Conservation (phyloP, 30 jellyfish, hydroid and myxozoan genomes). For the Chrysaora quinquecirrha region DNA sequence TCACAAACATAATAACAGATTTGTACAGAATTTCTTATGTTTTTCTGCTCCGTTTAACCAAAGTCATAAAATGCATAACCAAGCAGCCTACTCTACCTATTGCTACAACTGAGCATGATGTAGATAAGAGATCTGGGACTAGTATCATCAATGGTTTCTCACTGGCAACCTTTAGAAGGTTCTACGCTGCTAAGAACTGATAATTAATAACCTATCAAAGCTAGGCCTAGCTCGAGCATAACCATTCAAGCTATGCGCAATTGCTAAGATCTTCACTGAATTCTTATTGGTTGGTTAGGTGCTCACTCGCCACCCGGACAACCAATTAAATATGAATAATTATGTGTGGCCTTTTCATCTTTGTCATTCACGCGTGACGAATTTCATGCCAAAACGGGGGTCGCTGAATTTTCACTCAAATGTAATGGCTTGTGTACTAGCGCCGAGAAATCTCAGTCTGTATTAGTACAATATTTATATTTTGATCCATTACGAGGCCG, state of each 20-base stretch:
- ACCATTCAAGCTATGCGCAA: neutral
- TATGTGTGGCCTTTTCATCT: constrained; percentile 73
- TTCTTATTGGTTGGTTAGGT: constrained; percentile 50
- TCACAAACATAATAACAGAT: no score
- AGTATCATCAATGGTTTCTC: neutral
- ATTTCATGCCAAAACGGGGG: constrained; percentile 35
- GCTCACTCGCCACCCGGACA: constrained; percentile 80
- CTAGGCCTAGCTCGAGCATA: constrained; percentile 14
- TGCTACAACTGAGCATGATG: neutral
- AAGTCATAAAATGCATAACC: no score
- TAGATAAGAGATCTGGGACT: neutral
- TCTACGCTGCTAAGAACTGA: neutral
- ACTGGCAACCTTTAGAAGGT: neutral
- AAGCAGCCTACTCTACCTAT: no score
- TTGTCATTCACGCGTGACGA: constrained; percentile 58
- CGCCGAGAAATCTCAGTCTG: neutral
- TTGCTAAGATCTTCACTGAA: constrained; percentile 30
- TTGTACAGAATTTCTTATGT: no score
- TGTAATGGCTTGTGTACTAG: neutral
- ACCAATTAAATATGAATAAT: constrained; percentile 71
- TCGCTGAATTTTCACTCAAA: neutral
- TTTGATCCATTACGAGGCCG: neutral
- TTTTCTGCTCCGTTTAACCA: no score
- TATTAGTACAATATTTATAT: neutral
- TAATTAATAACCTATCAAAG: constrained; percentile 13